Evolutionary conservation across 2,888 invertebrate genomes (phyloP), one percentile per base, ranked within the genome.

Genomic region (Willowsia nigromaculata): DNA sequence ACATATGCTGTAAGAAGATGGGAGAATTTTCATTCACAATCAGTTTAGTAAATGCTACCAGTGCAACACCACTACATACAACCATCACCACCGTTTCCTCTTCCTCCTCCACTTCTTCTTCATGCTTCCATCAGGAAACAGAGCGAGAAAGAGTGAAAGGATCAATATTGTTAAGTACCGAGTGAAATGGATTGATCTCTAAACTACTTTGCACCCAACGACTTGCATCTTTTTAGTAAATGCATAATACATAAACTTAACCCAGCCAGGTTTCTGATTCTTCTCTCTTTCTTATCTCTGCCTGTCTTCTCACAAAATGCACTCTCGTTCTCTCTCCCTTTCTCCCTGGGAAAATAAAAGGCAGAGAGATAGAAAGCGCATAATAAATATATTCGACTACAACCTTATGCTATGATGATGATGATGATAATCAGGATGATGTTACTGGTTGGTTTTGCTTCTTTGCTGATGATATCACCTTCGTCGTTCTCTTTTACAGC

Each of bases 181-280:
- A 80, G 85, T 56, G 89, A 89, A 89, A 89, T 85, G 89, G 85
- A 89, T 89, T 89, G 89, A 89, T 89, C 89, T 85, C 81, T 85
- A 85, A 89, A 89, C 89, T 85, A 89, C 89, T 89, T 89, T 89
- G 85, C 89, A 85, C 89, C 89, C 89, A 85, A 85, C 68, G 27
- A 82, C 89, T 89, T 85, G 85, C 89, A 85, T 89, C 89, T 85
- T 56, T 59, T 76, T 37, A 89, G 74, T 71, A 53, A 81, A 89
- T 89, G 89, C 89, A 89, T 89, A 85, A 89, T 85, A 85, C 89
- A 89, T 89, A 89, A 85, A 89, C 65, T 89, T 85, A 80, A 62
- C 65, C 84, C 59, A 76, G 62, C 56, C 78, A 37, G 50, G 74
- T 56, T 83, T 83, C 30, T 62, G 83, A 83, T 78, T 88, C 40